Evolutionary conservation across 2,113 vertebrate species (phyloP), one percentile per base, ranked within the genome.

Genomic region (Grammomys surdaster): DNA sequence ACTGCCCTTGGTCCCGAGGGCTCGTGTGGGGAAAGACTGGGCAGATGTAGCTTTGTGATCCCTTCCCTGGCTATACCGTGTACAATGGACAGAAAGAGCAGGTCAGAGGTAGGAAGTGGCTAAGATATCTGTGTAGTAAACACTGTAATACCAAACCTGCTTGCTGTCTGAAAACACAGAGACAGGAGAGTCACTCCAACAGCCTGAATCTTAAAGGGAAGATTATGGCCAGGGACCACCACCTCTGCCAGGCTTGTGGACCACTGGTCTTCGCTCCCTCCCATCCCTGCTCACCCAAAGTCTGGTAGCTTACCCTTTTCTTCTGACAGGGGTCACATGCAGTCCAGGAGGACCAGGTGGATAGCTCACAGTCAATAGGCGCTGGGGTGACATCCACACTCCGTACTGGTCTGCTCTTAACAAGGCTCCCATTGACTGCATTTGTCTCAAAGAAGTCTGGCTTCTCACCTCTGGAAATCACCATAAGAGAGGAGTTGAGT

Each of bases 281-380:
- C 58, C 81, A 63, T 2, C 14, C 24, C 24, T 63, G 58, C 40
- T 26, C 63, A 12, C 12, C 58, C 36, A 2, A 26, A 58, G 7
- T 5, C 36, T 36, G 33, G 12, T 16, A 56, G 98, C 99, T 99
- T 97, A 99, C 99, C 98, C 98, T 99, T 97, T 99, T 99, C 89
- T 98, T 99, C 95, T 99, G 99, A 96, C 99, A 99, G 89, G 98
- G 96, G 92, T 99, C 99, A 85, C 99, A 99, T 0, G 90, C 92
- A 36, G 99, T 99, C 99, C 99, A 99, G 0, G 98, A 46, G 24
- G 99, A 99, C 99, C 99, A 99, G 63, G 98, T 91, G 1, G 99
- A 99, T 73, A 99, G 95, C 3, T 26, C 3, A 36, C 99, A 99
- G 96, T 99, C 98, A 8, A 99, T 96, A 0, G 99, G 99, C 14